phyloP scores from a whole-genome alignment of 2,113 vertebrate species.

The Nesoenas mayeri region DNA sequence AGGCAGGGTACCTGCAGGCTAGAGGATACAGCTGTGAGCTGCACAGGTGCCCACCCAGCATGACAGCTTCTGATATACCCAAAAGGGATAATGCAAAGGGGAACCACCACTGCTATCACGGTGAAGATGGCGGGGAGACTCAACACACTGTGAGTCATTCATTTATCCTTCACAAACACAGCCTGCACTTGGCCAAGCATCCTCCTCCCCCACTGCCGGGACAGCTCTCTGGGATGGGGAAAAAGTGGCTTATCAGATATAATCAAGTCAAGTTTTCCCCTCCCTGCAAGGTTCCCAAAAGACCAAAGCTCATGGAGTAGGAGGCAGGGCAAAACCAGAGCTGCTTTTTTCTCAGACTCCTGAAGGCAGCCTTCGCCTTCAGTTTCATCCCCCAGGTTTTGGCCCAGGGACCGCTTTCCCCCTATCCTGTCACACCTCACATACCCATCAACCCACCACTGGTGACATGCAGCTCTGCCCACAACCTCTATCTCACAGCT shows the following conservation, averaged over 20 bases:
- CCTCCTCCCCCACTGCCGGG: not conserved
- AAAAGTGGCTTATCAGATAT: conserved; percentile 64
- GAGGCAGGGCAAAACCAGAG: not conserved
- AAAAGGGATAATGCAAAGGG: not conserved
- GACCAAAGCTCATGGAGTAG: not conserved
- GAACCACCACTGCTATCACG: not conserved
- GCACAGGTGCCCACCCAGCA: not conserved
- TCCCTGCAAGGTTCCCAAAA: not conserved
- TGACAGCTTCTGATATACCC: not conserved
- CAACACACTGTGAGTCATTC: not conserved
- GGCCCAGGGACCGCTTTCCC: not conserved
- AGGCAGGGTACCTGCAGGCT: not conserved
- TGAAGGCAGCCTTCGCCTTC: not conserved
- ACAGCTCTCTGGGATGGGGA: conserved; percentile 19
- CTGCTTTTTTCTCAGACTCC: not conserved
- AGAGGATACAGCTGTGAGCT: not conserved
- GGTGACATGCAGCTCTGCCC: not conserved
- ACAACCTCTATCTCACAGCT: fast-evolving
- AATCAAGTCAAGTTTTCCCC: conserved; percentile 54
- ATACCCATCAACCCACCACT: fast-evolving
- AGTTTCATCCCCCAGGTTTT: not conserved
- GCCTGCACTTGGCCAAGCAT: conserved; percentile 2
- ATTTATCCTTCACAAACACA: conserved; percentile 50
- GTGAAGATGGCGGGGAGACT: not conserved
- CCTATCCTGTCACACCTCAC: not conserved